Conservation (phyloP, 2,888 invertebrate species). For the Drosophila helvetica region DNA sequence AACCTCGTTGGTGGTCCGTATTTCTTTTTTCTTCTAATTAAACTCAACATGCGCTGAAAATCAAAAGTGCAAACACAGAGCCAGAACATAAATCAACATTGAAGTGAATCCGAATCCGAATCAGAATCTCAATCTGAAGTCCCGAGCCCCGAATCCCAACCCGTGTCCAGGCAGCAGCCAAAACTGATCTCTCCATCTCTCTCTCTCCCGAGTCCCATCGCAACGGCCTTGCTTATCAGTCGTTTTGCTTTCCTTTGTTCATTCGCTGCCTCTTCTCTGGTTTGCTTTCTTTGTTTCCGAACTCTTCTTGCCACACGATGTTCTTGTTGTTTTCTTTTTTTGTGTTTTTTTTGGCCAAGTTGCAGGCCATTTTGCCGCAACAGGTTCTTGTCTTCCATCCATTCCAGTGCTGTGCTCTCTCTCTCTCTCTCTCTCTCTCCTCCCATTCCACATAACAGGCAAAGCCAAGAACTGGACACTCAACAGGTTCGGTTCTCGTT, state of each 20-base stretch:
- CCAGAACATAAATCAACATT: constrained; percentile 76
- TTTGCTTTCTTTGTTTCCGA: constrained; percentile 62
- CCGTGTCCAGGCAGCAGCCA: constrained; percentile 17
- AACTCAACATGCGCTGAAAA: constrained; percentile 69
- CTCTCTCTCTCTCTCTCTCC: constrained; percentile 40
- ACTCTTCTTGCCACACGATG: constrained; percentile 55
- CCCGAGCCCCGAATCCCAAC: constrained; percentile 17
- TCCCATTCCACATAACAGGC: constrained; percentile 19
- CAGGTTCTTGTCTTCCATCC: constrained; percentile 63
- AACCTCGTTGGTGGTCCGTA: constrained; percentile 46
- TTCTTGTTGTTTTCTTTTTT: constrained; percentile 19
- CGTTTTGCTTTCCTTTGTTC: constrained; percentile 62
- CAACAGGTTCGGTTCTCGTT: constrained; percentile 75
- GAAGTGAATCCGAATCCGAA: constrained; percentile 68
- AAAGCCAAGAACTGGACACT: constrained; percentile 68
- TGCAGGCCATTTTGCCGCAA: constrained; percentile 66
- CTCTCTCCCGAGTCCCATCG: neutral
- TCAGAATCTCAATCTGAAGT: constrained; percentile 5
- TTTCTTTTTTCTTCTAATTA: constrained; percentile 62
- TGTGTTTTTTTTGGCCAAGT: constrained; percentile 61
- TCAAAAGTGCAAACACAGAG: constrained; percentile 71
- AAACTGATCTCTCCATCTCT: constrained; percentile 14
- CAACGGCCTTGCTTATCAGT: constrained; percentile 75
- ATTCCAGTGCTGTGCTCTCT: constrained; percentile 14
- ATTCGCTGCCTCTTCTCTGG: constrained; percentile 40